Conservation (phyloP, 2,888 invertebrate genomes). For the Maniola hyperantus region DNA sequence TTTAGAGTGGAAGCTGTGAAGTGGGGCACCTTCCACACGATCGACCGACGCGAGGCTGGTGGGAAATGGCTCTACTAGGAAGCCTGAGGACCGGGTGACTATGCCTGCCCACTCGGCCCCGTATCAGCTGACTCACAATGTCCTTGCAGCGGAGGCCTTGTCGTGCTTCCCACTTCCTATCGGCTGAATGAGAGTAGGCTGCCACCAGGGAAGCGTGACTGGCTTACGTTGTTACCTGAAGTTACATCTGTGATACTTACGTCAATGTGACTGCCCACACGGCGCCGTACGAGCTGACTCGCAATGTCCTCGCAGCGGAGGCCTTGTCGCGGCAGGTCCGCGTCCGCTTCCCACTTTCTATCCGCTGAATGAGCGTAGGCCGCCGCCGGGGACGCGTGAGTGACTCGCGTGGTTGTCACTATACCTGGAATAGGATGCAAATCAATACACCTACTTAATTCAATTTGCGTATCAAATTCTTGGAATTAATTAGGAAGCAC, state of each 20-base stretch:
- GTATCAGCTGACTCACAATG: slow-evolving; percentile 88
- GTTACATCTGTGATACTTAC: slow-evolving; percentile 62
- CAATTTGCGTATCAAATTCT: too few relatives aligned
- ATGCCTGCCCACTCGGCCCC: slow-evolving; percentile 84
- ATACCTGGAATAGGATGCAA: slow-evolving; percentile 66
- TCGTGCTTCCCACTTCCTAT: slow-evolving; percentile 90
- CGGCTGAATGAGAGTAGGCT: slow-evolving; percentile 87
- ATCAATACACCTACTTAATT: not conserved
- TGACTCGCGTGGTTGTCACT: slow-evolving; percentile 90
- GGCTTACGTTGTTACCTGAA: slow-evolving; percentile 87
- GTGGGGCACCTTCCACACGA: too few relatives aligned
- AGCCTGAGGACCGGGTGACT: slow-evolving; percentile 58
- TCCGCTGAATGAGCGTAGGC: slow-evolving; percentile 88
- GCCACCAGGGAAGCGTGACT: slow-evolving; percentile 91
- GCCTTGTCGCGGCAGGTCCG: slow-evolving; percentile 79
- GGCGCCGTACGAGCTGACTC: slow-evolving; percentile 84
- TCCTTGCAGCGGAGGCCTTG: slow-evolving; percentile 84
- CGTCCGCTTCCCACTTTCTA: slow-evolving; percentile 88
- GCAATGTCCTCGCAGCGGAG: slow-evolving; percentile 87
- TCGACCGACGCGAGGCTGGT: too few relatives aligned
- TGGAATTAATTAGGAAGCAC: too few relatives aligned
- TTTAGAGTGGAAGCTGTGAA: too few relatives aligned
- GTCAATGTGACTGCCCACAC: slow-evolving; percentile 87
- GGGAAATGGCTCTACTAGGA: too few relatives aligned
- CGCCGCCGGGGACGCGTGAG: slow-evolving; percentile 90